These are phyloP conservation scores for Rotaria macrura DNA, from an alignment of 2,888 invertebrate species.

Conservation along the genomic window DNA sequence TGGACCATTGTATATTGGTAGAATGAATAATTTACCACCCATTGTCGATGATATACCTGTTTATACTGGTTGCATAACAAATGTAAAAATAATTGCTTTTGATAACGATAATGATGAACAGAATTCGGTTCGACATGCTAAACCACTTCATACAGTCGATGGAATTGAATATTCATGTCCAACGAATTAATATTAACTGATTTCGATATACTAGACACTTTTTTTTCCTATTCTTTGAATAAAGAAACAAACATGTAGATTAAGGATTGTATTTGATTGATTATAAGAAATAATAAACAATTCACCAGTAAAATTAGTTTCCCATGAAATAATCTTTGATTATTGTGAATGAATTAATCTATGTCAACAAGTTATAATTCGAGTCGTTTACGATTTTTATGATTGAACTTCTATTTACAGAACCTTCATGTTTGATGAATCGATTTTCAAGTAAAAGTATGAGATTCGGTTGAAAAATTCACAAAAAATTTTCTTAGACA, in stretches of 20 bases:
- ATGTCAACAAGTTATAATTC: too few species aligned
- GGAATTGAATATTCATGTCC: conserved; percentile 3
- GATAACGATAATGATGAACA: not conserved
- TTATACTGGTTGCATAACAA: conserved; percentile 15
- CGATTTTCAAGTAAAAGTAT: too few species aligned
- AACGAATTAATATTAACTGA: not conserved
- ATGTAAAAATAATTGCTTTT: not conserved
- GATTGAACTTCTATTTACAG: too few species aligned
- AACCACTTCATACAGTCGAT: not conserved
- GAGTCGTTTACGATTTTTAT: too few species aligned
- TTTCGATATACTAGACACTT: not conserved
- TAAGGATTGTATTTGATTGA: not conserved
- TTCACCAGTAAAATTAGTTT: not conserved
- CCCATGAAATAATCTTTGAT: too few species aligned
- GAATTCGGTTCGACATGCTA: not conserved
- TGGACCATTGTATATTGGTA: conserved; percentile 17
- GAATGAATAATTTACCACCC: not conserved
- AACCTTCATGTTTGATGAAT: too few species aligned
- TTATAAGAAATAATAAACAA: not conserved
- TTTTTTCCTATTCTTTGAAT: not conserved
- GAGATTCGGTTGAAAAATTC: too few species aligned
- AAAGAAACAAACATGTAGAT: not conserved
- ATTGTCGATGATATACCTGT: conserved; percentile 6
- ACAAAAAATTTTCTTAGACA: too few species aligned
- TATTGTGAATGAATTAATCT: too few species aligned